Evolutionary conservation across 2,113 vertebrate species (phyloP).

Genomic region (Takifugu bimaculatus): DNA sequence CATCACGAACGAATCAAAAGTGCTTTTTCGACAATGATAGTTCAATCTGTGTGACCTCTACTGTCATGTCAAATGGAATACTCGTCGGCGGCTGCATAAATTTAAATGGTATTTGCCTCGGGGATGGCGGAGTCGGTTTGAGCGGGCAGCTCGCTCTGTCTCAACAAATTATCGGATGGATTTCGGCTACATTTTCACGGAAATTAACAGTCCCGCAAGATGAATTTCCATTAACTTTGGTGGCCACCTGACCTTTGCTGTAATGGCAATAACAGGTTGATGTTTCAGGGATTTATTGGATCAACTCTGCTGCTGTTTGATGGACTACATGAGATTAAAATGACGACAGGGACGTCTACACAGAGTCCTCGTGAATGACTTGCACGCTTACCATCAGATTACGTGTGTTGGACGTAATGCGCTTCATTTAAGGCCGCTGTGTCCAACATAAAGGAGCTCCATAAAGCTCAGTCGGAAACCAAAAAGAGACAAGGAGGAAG

Average conservation of each 20-base stretch:
- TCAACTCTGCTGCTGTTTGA: not conserved
- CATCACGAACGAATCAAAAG: slow-evolving; percentile 23
- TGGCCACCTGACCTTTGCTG: not conserved
- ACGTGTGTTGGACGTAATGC: too few species aligned
- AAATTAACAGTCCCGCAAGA: not conserved
- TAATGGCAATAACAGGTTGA: not conserved
- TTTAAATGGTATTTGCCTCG: not conserved
- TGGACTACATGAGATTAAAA: not conserved
- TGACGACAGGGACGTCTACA: not conserved
- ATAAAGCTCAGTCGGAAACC: too few species aligned
- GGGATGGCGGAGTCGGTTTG: not conserved
- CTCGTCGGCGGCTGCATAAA: not conserved
- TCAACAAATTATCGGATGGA: not conserved
- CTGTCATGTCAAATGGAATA: slow-evolving; percentile 44
- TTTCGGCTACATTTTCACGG: not conserved
- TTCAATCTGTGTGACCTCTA: slow-evolving; percentile 28
- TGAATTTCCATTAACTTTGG: not conserved
- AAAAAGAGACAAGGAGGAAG: too few species aligned
- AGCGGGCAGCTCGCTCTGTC: not conserved
- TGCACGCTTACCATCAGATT: not conserved
- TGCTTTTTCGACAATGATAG: slow-evolving; percentile 38
- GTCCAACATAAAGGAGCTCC: too few species aligned
- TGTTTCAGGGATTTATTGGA: not conserved
- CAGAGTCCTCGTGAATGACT: not conserved
- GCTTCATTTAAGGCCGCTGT: too few species aligned